Evolutionary conservation across 2,888 invertebrate genomes (phyloP), one percentile per base, ranked within the genome.

Genomic region (Bombylius discolor): DNA sequence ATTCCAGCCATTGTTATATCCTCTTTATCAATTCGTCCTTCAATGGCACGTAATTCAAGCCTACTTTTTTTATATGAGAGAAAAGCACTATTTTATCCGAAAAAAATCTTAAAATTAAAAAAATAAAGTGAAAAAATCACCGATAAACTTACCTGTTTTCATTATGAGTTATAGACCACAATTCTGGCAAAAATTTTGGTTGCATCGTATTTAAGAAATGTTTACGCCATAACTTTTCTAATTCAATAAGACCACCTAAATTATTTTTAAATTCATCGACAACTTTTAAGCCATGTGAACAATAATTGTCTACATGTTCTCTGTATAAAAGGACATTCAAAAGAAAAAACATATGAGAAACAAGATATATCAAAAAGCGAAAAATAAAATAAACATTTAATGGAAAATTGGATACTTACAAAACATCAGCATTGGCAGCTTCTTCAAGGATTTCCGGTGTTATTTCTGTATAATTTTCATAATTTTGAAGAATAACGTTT

Each of bases 131-230:
- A 7, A 36, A 36, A 7, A 8, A 8, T 36, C 34, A 36, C 4
- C 4, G 8, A 8, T 36, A 3, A 42, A 8, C 4, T 42, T 68
- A 78, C 78, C 83, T 79, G 66, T 85, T 78, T 62, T 81, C 81
- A 67, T 82, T 83, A 69, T 87, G 85, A 63, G 79, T 81, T 32
- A 87, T 75, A 34, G 88, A 88, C 91, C 91, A 91, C 52, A 85
- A 72, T 3, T 77, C 71, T 0, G 90, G 90, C 70, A 91, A 74
- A 71, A 76, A 79, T 59, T 77, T 72, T 0, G 90, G 90, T 52
- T 79, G 69, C 89, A 90, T 89, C 3, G 78, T 76, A 1, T 74
- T 67, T 4, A 91, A 66, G 70, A 91, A 91, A 69, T 89, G 86
- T 62, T 83, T 76, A 11, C 90, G 73, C 89, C 90, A 91, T 58